Evolutionary conservation across 2,113 vertebrate genomes (phyloP), one percentile per base, ranked within the genome.

Genomic region (Pitta sordida): DNA sequence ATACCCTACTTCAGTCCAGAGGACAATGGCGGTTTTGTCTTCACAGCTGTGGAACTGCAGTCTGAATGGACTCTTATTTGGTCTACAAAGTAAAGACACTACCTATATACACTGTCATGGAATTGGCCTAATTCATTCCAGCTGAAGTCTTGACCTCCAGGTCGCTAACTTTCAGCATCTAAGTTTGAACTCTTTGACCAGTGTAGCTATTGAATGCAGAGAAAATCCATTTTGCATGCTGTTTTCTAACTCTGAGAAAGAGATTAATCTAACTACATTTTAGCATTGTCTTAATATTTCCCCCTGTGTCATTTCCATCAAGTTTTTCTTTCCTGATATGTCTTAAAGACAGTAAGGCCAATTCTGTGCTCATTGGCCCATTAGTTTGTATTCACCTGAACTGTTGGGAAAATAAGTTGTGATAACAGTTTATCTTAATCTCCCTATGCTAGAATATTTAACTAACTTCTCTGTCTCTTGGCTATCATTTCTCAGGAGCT

Each of bases 201-300:
- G 13, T 83, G 27, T 51, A 41, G 37, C 67, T 62, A 26, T 19
- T 83, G 74, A 95, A 90, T 90, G 60, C 85, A 96, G 93, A 92
- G 84, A 94, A 94, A 94, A 93, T 88, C 86, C 62, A 90, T 85
- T 91, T 93, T 96, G 89, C 93, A 88, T 90, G 83, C 67, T 90
- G 18, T 80, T 91, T 62, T 73, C 75, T 78, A 84, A 65, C 67
- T 87, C 8, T 59, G 20, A 70, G 76, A 87, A 85, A 76, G 19
- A 64, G 15, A 73, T 52, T 13, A 3, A 34, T 67, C 71, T 88
- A 71, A 77, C 52, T 63, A 63, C 11, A 27, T 60, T 70, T 78
- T 67, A 93, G 15, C 6, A 1, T 76, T 77, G 41, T 64, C 53
- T 78, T 81, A 68, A 1, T 77, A 49, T 78, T 94, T 95, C 65